Conservation (phyloP, 2,113 vertebrate genomes). For the Phalacrocorax pelagicus region DNA sequence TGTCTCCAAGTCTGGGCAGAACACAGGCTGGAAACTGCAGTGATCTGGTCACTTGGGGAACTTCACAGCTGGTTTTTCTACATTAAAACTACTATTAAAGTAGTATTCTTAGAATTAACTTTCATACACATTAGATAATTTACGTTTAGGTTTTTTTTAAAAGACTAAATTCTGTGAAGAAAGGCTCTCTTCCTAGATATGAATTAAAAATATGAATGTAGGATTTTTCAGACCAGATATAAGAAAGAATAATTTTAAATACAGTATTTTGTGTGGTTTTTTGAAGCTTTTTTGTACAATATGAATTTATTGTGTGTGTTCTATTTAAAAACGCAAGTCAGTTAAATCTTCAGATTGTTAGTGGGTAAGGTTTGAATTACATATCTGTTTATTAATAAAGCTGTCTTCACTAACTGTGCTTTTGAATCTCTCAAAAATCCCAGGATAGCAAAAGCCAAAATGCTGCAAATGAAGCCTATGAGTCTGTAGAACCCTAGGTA, state of each 20-base stretch:
- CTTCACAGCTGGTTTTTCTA: neutral
- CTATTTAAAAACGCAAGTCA: neutral
- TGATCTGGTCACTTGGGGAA: neutral
- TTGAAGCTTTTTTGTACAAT: neutral
- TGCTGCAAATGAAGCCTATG: neutral
- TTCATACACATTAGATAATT: neutral
- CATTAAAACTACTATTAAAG: neutral
- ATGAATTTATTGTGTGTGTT: neutral
- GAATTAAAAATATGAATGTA: neutral
- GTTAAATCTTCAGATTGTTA: neutral
- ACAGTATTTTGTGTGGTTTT: neutral
- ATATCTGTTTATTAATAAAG: neutral
- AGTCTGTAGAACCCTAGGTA: neutral
- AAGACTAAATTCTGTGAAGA: neutral
- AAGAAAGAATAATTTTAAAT: neutral
- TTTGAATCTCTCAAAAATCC: neutral
- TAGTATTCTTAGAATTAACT: neutral
- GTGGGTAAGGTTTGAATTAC: neutral
- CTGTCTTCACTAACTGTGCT: neutral
- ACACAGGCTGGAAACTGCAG: neutral
- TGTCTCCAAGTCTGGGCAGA: neutral
- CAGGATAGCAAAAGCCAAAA: neutral
- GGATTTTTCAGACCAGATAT: neutral
- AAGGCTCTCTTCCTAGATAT: neutral
- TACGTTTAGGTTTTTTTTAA: accelerated